Percentiles rank a stretch among this genome's conserved stretches.
phyloP scores from a whole-genome alignment of 2,888 invertebrate genomes.

The Scotopteryx bipunctaria region DNA sequence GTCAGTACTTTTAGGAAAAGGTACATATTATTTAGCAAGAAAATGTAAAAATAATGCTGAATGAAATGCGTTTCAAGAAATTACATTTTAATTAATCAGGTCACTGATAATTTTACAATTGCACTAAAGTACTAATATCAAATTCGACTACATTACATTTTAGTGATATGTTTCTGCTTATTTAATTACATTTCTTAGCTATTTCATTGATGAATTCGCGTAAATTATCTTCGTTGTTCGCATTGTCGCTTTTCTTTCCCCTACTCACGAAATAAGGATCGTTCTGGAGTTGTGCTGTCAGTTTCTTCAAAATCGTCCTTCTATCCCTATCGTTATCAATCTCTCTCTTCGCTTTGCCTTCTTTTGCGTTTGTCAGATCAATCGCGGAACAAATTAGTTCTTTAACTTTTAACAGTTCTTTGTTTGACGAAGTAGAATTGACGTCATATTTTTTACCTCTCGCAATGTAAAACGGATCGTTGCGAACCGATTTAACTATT shows the following conservation, averaged over 20 bases:
- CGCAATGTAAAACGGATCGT: conserved; percentile 79
- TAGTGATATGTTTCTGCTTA: conserved; percentile 11
- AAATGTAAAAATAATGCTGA: not conserved
- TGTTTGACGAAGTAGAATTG: conserved; percentile 40
- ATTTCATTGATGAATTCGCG: conserved; percentile 62
- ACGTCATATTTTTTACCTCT: conserved; percentile 73
- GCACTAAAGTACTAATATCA: conserved; percentile 20
- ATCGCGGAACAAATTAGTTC: conserved; percentile 69
- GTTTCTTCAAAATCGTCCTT: conserved; percentile 67
- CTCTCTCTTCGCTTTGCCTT: conserved; percentile 60
- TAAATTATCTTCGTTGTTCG: conserved; percentile 45
- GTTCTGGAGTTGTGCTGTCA: conserved; percentile 69
- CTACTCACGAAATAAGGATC: conserved; percentile 77
- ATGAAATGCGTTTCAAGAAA: conserved; percentile 40
- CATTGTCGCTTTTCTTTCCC: conserved; percentile 62
- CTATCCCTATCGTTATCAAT: conserved; percentile 67
- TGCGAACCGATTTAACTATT: conserved; percentile 73
- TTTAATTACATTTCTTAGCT: conserved; percentile 54
- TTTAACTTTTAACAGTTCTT: conserved; percentile 57
- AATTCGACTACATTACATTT: not conserved
- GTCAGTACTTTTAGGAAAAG: too few relatives aligned
- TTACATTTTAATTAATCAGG: conserved; percentile 48
- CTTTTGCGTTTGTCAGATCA: conserved; percentile 49
- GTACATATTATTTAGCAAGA: too few relatives aligned
- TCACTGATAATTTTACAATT: conserved; percentile 39